phyloP scores from a whole-genome alignment of 2,797 vertebrate genomes.

The Apogon hyalosoma region DNA sequence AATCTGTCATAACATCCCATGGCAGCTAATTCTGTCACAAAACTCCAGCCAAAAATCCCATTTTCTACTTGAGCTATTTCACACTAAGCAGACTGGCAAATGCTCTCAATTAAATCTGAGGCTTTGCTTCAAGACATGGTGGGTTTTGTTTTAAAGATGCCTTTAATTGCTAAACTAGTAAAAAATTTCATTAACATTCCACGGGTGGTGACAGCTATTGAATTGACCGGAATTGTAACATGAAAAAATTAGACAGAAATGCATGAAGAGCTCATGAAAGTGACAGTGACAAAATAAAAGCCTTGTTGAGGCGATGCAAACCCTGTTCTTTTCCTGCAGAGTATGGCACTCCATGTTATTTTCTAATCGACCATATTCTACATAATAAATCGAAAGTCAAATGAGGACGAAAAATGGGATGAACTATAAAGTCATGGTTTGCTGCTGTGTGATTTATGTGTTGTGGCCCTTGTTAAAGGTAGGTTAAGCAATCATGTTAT shows the following conservation, averaged over 20 bases:
- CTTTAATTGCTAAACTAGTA: slow-evolving; percentile 62
- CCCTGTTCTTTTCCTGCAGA: not conserved
- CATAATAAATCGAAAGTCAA: slow-evolving; percentile 33
- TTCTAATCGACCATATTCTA: slow-evolving; percentile 11
- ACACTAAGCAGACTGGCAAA: slow-evolving; percentile 68
- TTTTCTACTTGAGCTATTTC: slow-evolving; percentile 75
- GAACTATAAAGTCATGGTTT: slow-evolving; percentile 31
- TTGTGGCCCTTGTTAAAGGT: slow-evolving; percentile 51
- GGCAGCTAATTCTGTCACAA: slow-evolving; percentile 50
- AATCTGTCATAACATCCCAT: slow-evolving; percentile 64
- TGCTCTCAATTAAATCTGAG: slow-evolving; percentile 73
- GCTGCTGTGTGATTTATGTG: slow-evolving; percentile 45
- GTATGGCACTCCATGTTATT: slow-evolving; percentile 10
- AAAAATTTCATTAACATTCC: slow-evolving; percentile 48
- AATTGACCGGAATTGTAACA: slow-evolving; percentile 12
- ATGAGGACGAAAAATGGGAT: slow-evolving; percentile 31
- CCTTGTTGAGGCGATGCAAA: slow-evolving; percentile 12
- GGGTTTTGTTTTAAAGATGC: slow-evolving; percentile 59
- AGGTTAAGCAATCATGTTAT: slow-evolving; percentile 53
- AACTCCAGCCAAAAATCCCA: slow-evolving; percentile 57
- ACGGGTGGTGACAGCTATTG: slow-evolving; percentile 31
- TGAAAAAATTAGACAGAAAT: slow-evolving; percentile 20
- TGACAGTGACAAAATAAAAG: slow-evolving; percentile 26
- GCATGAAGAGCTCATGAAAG: slow-evolving; percentile 5
- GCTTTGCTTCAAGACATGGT: slow-evolving; percentile 61